Conservation (phyloP, 1,140 invertebrate genomes). For the Drosophila paulistorum region DNA sequence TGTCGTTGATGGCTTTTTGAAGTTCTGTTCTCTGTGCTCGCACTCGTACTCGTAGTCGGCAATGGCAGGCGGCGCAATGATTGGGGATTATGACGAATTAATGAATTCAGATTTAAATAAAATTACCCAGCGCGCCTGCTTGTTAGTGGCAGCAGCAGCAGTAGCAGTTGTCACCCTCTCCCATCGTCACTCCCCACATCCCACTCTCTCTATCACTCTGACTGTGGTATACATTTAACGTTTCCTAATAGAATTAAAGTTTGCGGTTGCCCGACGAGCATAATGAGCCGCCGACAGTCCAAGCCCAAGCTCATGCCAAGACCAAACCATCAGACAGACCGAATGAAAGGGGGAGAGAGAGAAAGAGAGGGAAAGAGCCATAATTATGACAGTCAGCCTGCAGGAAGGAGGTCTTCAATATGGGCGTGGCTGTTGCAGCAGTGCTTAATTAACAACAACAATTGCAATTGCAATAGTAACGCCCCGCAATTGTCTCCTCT, state of each 20-base stretch:
- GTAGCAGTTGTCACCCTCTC: slow-evolving; percentile 20
- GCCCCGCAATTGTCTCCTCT: background rate
- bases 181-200: slow-evolving; percentile 1
- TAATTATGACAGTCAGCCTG: slow-evolving; percentile 67
- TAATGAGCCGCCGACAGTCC: slow-evolving; percentile 52
- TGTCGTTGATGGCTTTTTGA: slow-evolving; percentile 82
- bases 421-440: slow-evolving; percentile 38
- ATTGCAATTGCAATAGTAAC: slow-evolving; percentile 60
- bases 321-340: background rate
- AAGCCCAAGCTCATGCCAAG: slow-evolving; percentile 19
- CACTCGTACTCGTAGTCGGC: background rate
- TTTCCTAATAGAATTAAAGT: slow-evolving; percentile 82
- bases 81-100: slow-evolving; percentile 82
- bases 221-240: slow-evolving; percentile 67
- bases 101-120: slow-evolving; percentile 83
- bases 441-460: slow-evolving; percentile 78
- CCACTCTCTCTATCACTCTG: background rate
- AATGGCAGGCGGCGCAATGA: slow-evolving; percentile 64
- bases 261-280: slow-evolving; percentile 59
- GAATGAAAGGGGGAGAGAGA: background rate
- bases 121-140: slow-evolving; percentile 74
- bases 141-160: slow-evolving; percentile 58
- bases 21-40: slow-evolving; percentile 55
- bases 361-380: slow-evolving; percentile 1
- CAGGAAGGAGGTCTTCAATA: slow-evolving; percentile 11